A percentile compares a stretch with the other conserved stretches of the same genome.
These are phyloP conservation scores for Apostichopus parvimensis DNA, from an alignment of 35 echinoderm and acorn worm species.

Conservation along the genomic window DNA sequence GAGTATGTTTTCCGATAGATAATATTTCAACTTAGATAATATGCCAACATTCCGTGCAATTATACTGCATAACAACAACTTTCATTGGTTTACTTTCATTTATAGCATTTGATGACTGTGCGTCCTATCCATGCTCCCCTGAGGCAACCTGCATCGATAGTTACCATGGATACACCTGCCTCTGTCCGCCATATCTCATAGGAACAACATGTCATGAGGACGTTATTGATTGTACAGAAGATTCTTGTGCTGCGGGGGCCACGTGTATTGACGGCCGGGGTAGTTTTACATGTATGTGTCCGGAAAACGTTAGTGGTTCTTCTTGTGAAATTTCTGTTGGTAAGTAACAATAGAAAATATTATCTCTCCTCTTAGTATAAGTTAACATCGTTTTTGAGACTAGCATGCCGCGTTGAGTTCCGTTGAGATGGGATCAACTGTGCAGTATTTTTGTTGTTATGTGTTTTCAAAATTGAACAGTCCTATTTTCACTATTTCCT, in stretches of 20 bases:
- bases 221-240: background rate
- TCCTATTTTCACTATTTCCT: no score
- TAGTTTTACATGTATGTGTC: conserved; percentile 5
- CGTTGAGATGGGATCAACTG: background rate
- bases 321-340: background rate
- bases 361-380: background rate
- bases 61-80: no score
- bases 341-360: background rate
- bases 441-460: background rate
- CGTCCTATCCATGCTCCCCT: background rate
- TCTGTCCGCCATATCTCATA: background rate
- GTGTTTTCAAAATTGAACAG: no score
- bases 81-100: background rate
- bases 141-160: background rate
- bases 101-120: background rate
- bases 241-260: background rate
- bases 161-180: background rate
- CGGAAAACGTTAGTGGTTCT: background rate
- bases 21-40: no score
- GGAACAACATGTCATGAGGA: background rate
- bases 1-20: no score
- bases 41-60: no score
- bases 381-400: no score
- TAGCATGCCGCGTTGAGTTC: background rate
- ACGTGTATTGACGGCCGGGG: background rate